Base-by-base conservation (phyloP, 1,140 invertebrate species). In the Steinernema feltiae region DNA sequence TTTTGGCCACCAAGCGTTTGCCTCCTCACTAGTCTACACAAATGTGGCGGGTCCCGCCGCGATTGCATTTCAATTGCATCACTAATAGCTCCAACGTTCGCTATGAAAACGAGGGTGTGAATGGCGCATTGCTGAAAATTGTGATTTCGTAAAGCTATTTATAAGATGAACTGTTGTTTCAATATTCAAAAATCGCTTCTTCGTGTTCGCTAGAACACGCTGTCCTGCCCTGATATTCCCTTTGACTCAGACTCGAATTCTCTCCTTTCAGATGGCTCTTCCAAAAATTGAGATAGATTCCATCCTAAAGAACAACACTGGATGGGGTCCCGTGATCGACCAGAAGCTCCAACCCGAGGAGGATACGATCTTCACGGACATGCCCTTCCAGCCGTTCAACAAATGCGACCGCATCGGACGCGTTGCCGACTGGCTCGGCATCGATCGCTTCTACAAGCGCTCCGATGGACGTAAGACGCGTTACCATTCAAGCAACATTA, bases 391-490 rank as follows among this genome's bases (percentile, higher is more conserved):
- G 69, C 84, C 76, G 41, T 85, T 83, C 77, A 85, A 85, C 76
- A 86, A 86, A 71, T 78, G 82, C 46, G 84, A 85, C 71, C 80
- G 84, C 15, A 78, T 85, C 48, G 84, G 84, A 2, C 82, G 84
- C 69, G 84, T 85, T 71, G 84, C 84, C 31, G 84, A 85, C 77
- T 85, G 84, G 84, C 72, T 86, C n/a, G 84, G 84, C 31, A 82
- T 84, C 31, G 84, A 85, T 70, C 81, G 84, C 15, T 85, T 79
- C 77, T 84, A 81, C 53, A 63, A 63, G 53, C 53, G 53, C 53
- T 17, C 53, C 53, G 53, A 63, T 27, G 53, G 53, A 63, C 53
- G 53, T 71, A 81, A 81, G 77, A 76, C 74, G 73, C 69, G 73
- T 70, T 48, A 75, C 74, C 74, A 69, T 78, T 78, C 35, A 53